phyloP scores from a whole-genome alignment of 2,888 invertebrate species.

The Ochropleura plecta region DNA sequence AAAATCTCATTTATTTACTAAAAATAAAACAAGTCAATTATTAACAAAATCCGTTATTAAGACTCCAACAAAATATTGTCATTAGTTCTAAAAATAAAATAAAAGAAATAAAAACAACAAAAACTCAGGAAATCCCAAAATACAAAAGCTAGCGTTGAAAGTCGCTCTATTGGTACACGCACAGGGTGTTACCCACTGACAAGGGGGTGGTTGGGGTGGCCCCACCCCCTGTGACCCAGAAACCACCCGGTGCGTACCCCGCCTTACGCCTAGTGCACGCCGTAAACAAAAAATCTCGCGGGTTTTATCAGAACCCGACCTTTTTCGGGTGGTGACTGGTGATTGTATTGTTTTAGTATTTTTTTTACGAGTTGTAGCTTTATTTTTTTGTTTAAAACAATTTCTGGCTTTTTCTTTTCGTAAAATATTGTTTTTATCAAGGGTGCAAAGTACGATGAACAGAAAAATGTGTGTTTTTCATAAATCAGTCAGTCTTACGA shows the following conservation, averaged over 20 bases:
- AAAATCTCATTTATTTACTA: not conserved
- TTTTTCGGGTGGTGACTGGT: constrained; percentile 28
- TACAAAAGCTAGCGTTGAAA: constrained; percentile 47
- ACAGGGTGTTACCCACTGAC: constrained; percentile 67
- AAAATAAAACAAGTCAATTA: constrained; percentile 10
- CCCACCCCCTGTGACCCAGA: constrained; percentile 79
- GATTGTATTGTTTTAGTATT: constrained; percentile 39
- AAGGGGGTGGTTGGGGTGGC: constrained; percentile 72
- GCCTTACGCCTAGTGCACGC: constrained; percentile 67
- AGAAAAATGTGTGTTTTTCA: not conserved
- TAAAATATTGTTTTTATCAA: not conserved
- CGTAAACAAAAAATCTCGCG: constrained; percentile 66
- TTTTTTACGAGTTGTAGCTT: constrained; percentile 27
- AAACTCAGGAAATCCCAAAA: constrained; percentile 55
- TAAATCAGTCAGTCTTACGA: not conserved
- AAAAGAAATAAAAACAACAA: constrained; percentile 5
- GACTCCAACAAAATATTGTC: not conserved
- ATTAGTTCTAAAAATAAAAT: not conserved
- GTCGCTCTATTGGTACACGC: constrained; percentile 73
- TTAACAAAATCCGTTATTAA: not conserved
- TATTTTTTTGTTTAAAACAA: constrained; percentile 23
- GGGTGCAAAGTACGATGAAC: not conserved
- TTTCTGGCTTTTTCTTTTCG: not conserved
- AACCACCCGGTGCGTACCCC: constrained; percentile 78
- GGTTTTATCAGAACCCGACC: constrained; percentile 43